Percentiles rank a stretch among this genome's conserved stretches.
Evolutionary conservation across 2,113 vertebrate genomes (phyloP).

Genomic region (Stegastes partitus): DNA sequence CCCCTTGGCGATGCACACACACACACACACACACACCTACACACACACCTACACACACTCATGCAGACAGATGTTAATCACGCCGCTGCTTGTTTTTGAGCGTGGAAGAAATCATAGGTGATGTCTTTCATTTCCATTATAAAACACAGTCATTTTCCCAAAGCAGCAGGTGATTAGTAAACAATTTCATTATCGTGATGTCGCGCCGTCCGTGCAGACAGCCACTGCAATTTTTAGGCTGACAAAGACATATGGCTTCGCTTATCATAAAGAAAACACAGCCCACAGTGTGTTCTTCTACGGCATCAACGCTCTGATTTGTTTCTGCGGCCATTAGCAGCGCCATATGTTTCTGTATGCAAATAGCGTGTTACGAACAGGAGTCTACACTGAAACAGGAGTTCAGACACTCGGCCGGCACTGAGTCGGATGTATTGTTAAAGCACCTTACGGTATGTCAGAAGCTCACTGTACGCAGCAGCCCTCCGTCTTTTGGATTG

Average conservation of each 20-base stretch:
- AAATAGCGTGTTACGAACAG: neutral
- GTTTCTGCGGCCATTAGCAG: conserved; percentile 27
- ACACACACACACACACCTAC: neutral
- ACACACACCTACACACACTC: neutral
- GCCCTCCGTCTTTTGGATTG: conserved; percentile 19
- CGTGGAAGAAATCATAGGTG: conserved; percentile 1
- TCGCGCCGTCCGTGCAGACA: conserved; percentile 7
- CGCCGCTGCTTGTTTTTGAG: conserved; percentile 5
- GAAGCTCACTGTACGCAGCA: conserved; percentile 10
- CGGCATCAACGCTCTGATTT: conserved; percentile 19
- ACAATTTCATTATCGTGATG: conserved; percentile 26
- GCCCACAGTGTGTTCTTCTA: neutral
- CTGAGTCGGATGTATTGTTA: conserved; percentile 1
- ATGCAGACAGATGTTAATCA: conserved; percentile 23
- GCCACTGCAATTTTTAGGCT: conserved; percentile 18
- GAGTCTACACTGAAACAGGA: neutral
- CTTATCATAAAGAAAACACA: conserved; percentile 24
- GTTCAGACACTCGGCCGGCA: conserved; percentile 21
- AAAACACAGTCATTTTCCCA: neutral
- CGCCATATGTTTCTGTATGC: conserved; percentile 23
- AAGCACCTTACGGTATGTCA: neutral
- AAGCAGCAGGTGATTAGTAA: conserved; percentile 48
- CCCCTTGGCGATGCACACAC: neutral
- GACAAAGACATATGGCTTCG: conserved; percentile 37
- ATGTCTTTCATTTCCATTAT: conserved; percentile 37